Evolutionary conservation across 1,140 invertebrate species (phyloP).

Genomic region (Eufriesea mexicana): DNA sequence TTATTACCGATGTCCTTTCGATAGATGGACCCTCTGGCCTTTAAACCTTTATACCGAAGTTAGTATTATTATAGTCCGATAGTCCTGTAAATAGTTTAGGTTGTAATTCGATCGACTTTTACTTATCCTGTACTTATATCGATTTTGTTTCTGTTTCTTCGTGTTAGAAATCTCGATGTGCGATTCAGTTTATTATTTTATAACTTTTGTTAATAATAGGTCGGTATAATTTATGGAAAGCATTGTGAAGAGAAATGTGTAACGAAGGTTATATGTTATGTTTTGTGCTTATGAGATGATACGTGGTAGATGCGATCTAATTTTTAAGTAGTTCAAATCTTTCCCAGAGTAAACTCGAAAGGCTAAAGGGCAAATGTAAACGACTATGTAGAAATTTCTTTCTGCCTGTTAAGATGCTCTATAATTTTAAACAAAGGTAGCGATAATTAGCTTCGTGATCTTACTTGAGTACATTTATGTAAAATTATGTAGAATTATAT

Average conservation of each 20-base stretch:
- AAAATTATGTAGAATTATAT: too few species aligned
- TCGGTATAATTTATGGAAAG: not conserved
- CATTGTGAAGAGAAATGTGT: not conserved
- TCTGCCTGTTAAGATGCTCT: not conserved
- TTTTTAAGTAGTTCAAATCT: slow-evolving; percentile 10
- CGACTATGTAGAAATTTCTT: not conserved
- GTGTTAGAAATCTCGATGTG: too few species aligned
- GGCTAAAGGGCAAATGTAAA: slow-evolving; percentile 3
- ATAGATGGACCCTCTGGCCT: too few species aligned
- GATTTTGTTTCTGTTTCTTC: too few species aligned
- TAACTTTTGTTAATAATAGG: too few species aligned
- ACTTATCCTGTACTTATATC: too few species aligned
- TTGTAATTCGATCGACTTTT: too few species aligned
- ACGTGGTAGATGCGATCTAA: not conserved
- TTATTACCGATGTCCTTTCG: not conserved
- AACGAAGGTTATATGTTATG: not conserved
- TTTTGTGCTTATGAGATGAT: not conserved
- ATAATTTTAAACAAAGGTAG: not conserved
- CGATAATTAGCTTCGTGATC: not conserved
- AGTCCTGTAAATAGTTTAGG: not conserved
- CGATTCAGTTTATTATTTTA: too few species aligned
- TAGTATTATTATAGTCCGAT: too few species aligned
- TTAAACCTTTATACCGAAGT: too few species aligned
- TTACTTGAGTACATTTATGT: too few species aligned
- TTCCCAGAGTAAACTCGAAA: slow-evolving; percentile 4